Evolutionary conservation across 1,140 invertebrate genomes (phyloP), one percentile per base, ranked within the genome.

Genomic region (Wiebesia pumilae): DNA sequence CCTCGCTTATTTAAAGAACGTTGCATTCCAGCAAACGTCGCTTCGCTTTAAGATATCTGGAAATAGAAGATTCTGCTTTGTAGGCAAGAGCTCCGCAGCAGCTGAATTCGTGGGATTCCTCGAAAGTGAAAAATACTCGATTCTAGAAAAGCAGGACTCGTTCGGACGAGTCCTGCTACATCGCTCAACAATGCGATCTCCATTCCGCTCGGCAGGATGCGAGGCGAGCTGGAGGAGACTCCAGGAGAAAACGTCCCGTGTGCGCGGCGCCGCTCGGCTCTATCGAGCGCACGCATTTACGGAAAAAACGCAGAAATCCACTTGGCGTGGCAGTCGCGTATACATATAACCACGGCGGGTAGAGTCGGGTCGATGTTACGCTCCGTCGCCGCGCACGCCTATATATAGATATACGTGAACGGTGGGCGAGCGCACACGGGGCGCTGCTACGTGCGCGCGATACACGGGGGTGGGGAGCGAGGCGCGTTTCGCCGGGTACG

Each of bases 301-400:
- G 35, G 35, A 83, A 75, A 75, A 83, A 77, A 62, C 33, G 51
- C 47, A 58, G 54, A 83, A 83, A 83, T 77, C 82, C 47, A 83
- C 47, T 58, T 16, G 54, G 69, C 51, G 30, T 0, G 47, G 67
- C 81, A 30, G 3, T 6, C 40, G 14, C 58, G 24, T 14, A 62
- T 14, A 62, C 24, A 62, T 27, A 62, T 27, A 62, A 3, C 58
- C 27, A 27, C 58, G 58, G 67, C 30, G 19, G 3, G 67, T 33
- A 0, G 71, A 69, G 69, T 82, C 73, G 89, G 90, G 90, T 91
- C 90, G 90, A 90, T 90, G 90, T 89, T 90, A 87, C 87, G 85
- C 87, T 87, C 83, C 82, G 79, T 80, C 84, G 47, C 80, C 88
- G 81, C 81, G 69, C 58, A 21, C 38, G 12, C 67, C 54, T 75